These are phyloP conservation scores for Gnatocerus cornutus DNA, from an alignment of 2,888 invertebrate genomes.

Conservation along the genomic window DNA sequence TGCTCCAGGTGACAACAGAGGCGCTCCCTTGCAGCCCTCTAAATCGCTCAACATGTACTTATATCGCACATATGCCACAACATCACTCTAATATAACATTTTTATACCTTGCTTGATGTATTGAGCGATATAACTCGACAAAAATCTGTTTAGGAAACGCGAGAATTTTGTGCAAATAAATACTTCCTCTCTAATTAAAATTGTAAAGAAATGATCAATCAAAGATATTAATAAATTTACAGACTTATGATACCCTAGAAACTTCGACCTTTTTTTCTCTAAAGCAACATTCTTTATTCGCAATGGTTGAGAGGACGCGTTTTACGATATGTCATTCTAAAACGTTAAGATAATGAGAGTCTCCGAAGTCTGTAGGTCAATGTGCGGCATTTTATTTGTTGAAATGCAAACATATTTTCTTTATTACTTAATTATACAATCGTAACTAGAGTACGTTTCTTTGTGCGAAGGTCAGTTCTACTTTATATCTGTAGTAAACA, in stretches of 20 bases:
- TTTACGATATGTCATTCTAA: conserved; percentile 38
- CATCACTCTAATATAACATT: conserved; percentile 4
- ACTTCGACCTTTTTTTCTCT: background rate
- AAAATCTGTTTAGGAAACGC: too few species aligned
- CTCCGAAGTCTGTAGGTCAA: conserved; percentile 29
- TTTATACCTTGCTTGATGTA: conserved; percentile 4
- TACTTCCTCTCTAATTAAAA: too few species aligned
- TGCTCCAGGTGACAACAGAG: conserved; percentile 30
- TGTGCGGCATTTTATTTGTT: conserved; percentile 18
- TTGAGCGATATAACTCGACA: background rate
- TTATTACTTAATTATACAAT: conserved; percentile 32
- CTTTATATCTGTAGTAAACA: background rate
- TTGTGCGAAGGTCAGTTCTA: conserved; percentile 1
- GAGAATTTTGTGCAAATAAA: too few species aligned
- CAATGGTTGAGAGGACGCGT: conserved; percentile 18
- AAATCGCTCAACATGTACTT: conserved; percentile 7
- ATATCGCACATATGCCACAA: background rate
- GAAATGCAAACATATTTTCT: conserved; percentile 26
- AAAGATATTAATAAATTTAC: too few species aligned
- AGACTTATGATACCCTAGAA: too few species aligned
- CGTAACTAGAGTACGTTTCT: conserved; percentile 20
- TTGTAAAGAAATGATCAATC: too few species aligned
- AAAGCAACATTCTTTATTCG: conserved; percentile 32
- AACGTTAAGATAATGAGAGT: conserved; percentile 21
- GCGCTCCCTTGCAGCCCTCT: conserved; percentile 12